Evolutionary conservation across 2,113 vertebrate genomes (phyloP).

Genomic region (Solea solea): DNA sequence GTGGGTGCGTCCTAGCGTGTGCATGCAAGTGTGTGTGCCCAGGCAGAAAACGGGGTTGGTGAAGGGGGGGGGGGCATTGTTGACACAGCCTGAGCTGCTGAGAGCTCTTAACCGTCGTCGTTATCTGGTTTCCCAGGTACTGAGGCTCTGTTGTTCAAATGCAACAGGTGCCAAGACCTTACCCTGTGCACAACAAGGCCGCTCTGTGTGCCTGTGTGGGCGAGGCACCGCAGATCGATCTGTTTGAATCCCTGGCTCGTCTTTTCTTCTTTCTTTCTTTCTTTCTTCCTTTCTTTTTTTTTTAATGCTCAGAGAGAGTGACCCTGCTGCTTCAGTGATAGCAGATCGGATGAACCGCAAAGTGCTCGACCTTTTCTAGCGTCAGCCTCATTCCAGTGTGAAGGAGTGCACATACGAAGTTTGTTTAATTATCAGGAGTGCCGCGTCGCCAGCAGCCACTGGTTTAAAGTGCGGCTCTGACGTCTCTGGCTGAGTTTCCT

Average conservation of each 20-base stretch:
- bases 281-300: neutral
- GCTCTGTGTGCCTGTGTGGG: slow-evolving; percentile 10
- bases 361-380: neutral
- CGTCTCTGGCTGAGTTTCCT: slow-evolving; percentile 1
- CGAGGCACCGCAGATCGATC: slow-evolving; percentile 20
- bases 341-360: neutral
- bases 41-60: slow-evolving; percentile 1
- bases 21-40: slow-evolving; percentile 38
- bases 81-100: slow-evolving; percentile 62
- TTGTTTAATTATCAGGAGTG: neutral
- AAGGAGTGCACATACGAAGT: neutral
- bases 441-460: neutral
- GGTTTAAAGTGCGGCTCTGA: neutral
- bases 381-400: neutral
- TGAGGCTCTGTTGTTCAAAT: slow-evolving; percentile 63
- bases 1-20: slow-evolving; percentile 35
- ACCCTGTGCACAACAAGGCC: neutral
- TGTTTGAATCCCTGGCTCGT: neutral
- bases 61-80: slow-evolving; percentile 36
- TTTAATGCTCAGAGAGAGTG: neutral
- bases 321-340: neutral
- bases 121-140: slow-evolving; percentile 77
- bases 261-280: too few relatives aligned
- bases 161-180: slow-evolving; percentile 65
- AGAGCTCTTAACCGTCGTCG: slow-evolving; percentile 56